phyloP scores from a whole-genome alignment of 1,140 invertebrate species.

The Calliphora vicina region DNA sequence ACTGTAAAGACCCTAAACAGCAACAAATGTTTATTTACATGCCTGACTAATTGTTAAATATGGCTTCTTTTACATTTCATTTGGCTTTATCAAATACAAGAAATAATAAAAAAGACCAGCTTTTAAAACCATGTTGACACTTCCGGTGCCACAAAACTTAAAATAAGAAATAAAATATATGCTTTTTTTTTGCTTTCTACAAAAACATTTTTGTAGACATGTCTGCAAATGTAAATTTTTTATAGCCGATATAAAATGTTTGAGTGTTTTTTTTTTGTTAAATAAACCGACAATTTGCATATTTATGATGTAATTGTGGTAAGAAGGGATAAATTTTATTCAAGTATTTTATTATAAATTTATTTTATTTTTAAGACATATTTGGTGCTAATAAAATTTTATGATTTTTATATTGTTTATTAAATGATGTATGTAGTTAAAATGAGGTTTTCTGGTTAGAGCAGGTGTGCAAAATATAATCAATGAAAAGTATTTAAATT shows the following conservation, averaged over 20 bases:
- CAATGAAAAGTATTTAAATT: not conserved
- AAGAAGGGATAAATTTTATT: not conserved
- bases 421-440: not conserved
- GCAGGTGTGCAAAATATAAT: not conserved
- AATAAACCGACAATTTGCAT: slow-evolving; percentile 10
- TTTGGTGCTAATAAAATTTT: not conserved
- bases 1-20: no score
- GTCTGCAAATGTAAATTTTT: not conserved
- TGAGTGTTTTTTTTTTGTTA: not conserved
- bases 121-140: not conserved
- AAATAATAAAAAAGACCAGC: not conserved
- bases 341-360: not conserved
- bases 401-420: not conserved
- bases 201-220: not conserved
- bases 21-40: slow-evolving; percentile 14
- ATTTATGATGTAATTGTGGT: not conserved
- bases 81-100: not conserved
- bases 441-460: not conserved
- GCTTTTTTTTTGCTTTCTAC: not conserved
- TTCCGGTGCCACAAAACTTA: not conserved
- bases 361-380: not conserved
- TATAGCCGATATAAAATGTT: not conserved
- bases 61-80: slow-evolving; percentile 2
- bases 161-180: not conserved
- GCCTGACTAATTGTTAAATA: slow-evolving; percentile 16